Base-by-base conservation (phyloP, 1,140 invertebrate genomes). In the Mylabris phalerata region DNA sequence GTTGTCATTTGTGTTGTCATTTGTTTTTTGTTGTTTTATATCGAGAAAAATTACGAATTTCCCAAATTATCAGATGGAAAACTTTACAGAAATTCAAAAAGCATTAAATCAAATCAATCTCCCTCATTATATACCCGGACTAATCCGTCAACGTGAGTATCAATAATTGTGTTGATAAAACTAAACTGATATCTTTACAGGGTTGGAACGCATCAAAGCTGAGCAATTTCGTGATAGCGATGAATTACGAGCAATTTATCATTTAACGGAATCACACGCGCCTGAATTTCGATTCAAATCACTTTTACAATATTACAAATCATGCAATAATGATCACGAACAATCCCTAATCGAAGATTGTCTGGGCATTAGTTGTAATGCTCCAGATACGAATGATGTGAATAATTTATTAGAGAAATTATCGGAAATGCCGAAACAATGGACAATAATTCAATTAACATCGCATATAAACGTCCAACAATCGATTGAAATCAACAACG, bases 361-460 rank as follows among this genome's bases (percentile, higher is more conserved):
- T 7, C 7, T 32, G 3, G 7, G 7, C 3, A 5, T 32, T 7
- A 32, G 7, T 32, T 32, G 32, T 32, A 32, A 32, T 7, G 7
- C 4, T 7, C 4, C 7, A 7, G 32, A 32, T 5, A 32, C 32
- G 32, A 32, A 55, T 43, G 55, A 42, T n/a, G 52, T 67, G n/a
- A 44, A 49, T 45, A 38, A 45, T 10, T 56, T 69, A 50, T 51
- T 66, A 4, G 46, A 51, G 4, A 60, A 62, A 54, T 38, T 69
- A n/a, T 24, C 51, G 38, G 60, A 67, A 38, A 50, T 69, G 51
- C 67, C 67, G 0, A 39, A 45, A 69, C 66, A 70, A 54, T 70
- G 68, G 68, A 68, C 64, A 39, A 26, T 68, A 50, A 50, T 70
- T 32, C 68, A 70, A 47, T 39, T 70, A 26, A 68, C 68, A 42